These are phyloP conservation scores for Chrysochloris asiatica DNA, from an alignment of 2,113 vertebrate species.

Conservation along the genomic window DNA sequence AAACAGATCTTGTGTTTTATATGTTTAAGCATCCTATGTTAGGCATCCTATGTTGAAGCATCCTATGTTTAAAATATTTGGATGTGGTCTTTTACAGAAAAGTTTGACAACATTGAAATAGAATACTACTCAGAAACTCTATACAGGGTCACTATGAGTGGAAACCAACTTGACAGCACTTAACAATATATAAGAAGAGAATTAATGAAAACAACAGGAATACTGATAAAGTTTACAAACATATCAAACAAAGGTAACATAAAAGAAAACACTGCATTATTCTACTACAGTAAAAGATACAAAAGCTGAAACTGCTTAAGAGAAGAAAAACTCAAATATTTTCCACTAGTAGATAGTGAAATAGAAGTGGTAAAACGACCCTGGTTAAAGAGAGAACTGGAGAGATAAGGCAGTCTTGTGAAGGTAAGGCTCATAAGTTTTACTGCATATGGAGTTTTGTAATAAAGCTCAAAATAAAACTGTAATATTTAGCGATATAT, in stretches of 20 bases:
- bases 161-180: no score
- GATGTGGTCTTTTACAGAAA: background rate
- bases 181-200: background rate
- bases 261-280: background rate
- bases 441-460: background rate
- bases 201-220: background rate
- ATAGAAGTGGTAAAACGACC: background rate
- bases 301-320: background rate
- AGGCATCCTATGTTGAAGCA: background rate
- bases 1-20: background rate
- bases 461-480: background rate
- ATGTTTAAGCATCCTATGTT: no score
- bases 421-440: background rate
- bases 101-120: no score
- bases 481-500: background rate
- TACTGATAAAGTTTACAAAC: background rate
- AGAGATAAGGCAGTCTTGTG: background rate
- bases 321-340: background rate
- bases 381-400: background rate
- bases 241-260: background rate
- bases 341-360: background rate
- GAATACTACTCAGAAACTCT: no score
- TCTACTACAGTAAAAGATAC: background rate
- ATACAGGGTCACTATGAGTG: no score
- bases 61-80: conserved; percentile 41